Conservation (phyloP, 2,797 vertebrate species). For the Peromyscus nudipes region DNA sequence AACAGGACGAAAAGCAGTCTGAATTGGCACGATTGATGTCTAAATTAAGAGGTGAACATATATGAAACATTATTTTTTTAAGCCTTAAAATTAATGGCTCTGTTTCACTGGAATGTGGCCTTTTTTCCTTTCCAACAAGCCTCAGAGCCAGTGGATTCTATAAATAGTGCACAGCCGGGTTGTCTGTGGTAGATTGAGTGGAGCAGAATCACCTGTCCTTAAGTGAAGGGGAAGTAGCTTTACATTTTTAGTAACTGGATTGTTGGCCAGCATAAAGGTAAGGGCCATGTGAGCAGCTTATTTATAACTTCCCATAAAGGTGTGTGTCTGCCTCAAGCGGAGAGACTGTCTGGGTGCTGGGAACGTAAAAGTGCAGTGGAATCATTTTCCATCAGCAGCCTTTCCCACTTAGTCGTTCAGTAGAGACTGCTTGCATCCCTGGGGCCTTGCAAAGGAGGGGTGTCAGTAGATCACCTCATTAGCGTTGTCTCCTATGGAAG, state of each 20-base stretch:
- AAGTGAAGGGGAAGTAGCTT: slow-evolving; percentile 84
- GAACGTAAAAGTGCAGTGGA: slow-evolving; percentile 77
- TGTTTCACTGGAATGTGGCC: slow-evolving; percentile 65
- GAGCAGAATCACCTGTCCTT: slow-evolving; percentile 82
- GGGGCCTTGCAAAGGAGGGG: slow-evolving; percentile 66
- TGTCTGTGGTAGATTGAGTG: slow-evolving; percentile 82
- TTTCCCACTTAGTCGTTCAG: slow-evolving; percentile 55
- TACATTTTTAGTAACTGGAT: slow-evolving; percentile 79
- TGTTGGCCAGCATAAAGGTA: slow-evolving; percentile 83
- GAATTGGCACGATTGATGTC: slow-evolving; percentile 61
- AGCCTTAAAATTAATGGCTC: slow-evolving; percentile 76
- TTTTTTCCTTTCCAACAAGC: slow-evolving; percentile 60
- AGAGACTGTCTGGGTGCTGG: slow-evolving; percentile 80
- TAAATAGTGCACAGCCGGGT: slow-evolving; percentile 77
- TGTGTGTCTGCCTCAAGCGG: slow-evolving; percentile 82
- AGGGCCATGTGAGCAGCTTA: slow-evolving; percentile 84
- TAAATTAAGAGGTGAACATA: slow-evolving; percentile 66
- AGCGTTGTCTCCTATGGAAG: slow-evolving; percentile 23
- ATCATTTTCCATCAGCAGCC: slow-evolving; percentile 73
- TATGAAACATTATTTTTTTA: slow-evolving; percentile 72
- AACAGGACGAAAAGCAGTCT: slow-evolving; percentile 58
- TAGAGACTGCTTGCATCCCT: slow-evolving; percentile 47
- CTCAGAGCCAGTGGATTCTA: slow-evolving; percentile 75
- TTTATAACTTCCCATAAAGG: slow-evolving; percentile 84
- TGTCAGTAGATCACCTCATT: slow-evolving; percentile 67